Conservation (phyloP, 2,888 invertebrate genomes). For the Sericinus montela region DNA sequence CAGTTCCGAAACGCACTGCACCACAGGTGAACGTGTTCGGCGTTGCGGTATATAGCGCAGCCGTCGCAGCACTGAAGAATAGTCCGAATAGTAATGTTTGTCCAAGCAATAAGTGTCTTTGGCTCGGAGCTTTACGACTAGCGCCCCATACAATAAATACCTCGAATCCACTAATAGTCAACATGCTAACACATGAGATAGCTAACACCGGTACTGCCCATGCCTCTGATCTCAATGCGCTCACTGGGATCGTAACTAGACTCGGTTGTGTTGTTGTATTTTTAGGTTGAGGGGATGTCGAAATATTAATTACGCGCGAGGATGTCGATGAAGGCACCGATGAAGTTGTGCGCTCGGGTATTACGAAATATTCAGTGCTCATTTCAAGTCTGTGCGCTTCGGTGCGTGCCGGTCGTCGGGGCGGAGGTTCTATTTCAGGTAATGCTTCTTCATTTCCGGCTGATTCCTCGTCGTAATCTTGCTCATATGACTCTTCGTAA, state of each 20-base stretch:
- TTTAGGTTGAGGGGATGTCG: constrained; percentile 37
- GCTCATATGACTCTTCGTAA: constrained; percentile 54
- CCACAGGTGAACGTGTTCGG: constrained; percentile 90
- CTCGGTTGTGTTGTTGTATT: constrained; percentile 39
- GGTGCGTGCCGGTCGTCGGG: constrained; percentile 59
- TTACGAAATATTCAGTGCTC: constrained; percentile 91
- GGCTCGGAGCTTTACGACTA: constrained; percentile 89
- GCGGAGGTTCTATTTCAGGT: constrained; percentile 44
- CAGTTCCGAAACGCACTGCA: constrained; percentile 89
- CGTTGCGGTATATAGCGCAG: constrained; percentile 87
- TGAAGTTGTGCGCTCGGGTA: constrained; percentile 76
- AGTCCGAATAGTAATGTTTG: constrained; percentile 92
- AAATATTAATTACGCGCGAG: constrained; percentile 46
- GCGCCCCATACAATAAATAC: constrained; percentile 91
- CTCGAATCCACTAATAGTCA: constrained; percentile 92
- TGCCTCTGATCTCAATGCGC: constrained; percentile 83
- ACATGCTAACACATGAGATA: constrained; percentile 90
- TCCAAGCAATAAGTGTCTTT: constrained; percentile 91
- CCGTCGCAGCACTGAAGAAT: constrained; percentile 89
- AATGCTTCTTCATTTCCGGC: constrained; percentile 40
- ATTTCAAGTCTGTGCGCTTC: constrained; percentile 83
- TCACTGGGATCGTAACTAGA: constrained; percentile 38
- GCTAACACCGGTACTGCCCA: constrained; percentile 96
- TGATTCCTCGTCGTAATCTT: constrained; percentile 52
- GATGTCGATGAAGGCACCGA: constrained; percentile 51